Evolutionary conservation across 2,888 invertebrate species (phyloP).

Genomic region (Metellina segmentata): DNA sequence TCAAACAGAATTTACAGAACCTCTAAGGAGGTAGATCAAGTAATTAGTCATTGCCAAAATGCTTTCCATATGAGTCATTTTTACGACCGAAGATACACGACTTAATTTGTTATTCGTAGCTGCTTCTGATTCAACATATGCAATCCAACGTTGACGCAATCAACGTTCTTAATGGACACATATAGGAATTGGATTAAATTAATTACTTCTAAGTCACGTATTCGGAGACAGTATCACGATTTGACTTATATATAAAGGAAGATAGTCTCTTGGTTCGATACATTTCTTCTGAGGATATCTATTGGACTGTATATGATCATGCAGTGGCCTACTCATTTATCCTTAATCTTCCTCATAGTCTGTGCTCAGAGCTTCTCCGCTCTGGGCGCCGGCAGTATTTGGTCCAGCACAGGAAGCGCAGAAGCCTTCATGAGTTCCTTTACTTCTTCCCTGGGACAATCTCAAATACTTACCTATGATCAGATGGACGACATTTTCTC

Average conservation of each 20-base stretch:
- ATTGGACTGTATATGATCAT: not conserved
- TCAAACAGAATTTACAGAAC: no score
- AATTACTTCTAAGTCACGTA: no score
- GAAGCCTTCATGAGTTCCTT: slow-evolving; percentile 31
- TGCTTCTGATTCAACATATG: not conserved
- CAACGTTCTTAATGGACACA: not conserved
- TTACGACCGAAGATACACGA: no score
- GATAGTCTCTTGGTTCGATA: no score
- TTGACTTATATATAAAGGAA: no score
- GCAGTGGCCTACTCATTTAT: slow-evolving; percentile 31
- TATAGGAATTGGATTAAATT: not conserved
- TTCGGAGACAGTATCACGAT: no score
- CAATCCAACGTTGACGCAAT: not conserved
- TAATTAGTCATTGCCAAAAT: no score
- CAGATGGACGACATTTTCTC: slow-evolving; percentile 40
- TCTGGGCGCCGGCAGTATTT: slow-evolving; percentile 12
- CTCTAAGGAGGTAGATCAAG: no score
- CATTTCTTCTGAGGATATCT: not conserved
- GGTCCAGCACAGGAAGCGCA: slow-evolving; percentile 10
- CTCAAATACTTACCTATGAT: not conserved
- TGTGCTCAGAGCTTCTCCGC: slow-evolving; percentile 16
- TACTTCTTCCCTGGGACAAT: not conserved
- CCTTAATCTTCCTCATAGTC: slow-evolving; percentile 28
- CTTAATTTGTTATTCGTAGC: no score
- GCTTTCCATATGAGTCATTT: no score